These are phyloP conservation scores for Coptodon bakossiorum DNA, from an alignment of 2,113 vertebrate species.

Conservation along the genomic window DNA sequence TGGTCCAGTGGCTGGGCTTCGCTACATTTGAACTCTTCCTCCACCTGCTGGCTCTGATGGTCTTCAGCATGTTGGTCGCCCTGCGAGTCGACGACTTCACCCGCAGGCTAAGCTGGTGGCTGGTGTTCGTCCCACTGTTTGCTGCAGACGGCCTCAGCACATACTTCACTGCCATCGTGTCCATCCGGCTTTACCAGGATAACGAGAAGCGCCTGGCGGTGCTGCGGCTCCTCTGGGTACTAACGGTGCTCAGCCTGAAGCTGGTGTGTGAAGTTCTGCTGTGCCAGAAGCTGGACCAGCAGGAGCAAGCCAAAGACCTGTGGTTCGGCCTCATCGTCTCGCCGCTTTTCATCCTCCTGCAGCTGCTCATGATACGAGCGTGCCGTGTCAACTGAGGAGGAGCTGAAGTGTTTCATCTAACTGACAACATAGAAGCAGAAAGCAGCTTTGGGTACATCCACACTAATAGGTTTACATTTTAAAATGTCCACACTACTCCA, in stretches of 20 bases:
- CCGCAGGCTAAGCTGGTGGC: conserved; percentile 83
- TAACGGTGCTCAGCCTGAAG: conserved; percentile 96
- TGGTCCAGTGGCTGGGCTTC: conserved; percentile 97
- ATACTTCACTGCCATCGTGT: conserved; percentile 97
- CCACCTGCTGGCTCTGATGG: conserved; percentile 81
- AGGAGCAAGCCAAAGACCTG: conserved; percentile 80
- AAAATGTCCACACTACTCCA: not conserved
- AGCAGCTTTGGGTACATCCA: not conserved
- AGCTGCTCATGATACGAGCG: conserved; percentile 95
- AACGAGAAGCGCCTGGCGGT: conserved; percentile 93
- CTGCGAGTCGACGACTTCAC: conserved; percentile 78
- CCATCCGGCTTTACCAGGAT: conserved; percentile 94
- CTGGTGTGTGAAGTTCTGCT: conserved; percentile 96
- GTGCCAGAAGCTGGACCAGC: conserved; percentile 92
- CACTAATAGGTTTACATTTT: not conserved
- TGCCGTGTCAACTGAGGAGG: conserved; percentile 86
- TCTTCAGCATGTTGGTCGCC: conserved; percentile 86
- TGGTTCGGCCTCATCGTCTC: conserved; percentile 94
- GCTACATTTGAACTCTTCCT: conserved; percentile 93
- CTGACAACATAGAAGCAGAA: not conserved
- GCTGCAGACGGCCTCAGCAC: conserved; percentile 94
- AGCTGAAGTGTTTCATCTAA: not conserved
- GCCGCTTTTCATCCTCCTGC: conserved; percentile 91
- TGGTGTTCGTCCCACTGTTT: conserved; percentile 90
- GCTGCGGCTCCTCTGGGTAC: conserved; percentile 93